Evolutionary conservation across 2,113 vertebrate genomes (phyloP), one percentile per base, ranked within the genome.

Genomic region (Eubucco bourcierii): DNA sequence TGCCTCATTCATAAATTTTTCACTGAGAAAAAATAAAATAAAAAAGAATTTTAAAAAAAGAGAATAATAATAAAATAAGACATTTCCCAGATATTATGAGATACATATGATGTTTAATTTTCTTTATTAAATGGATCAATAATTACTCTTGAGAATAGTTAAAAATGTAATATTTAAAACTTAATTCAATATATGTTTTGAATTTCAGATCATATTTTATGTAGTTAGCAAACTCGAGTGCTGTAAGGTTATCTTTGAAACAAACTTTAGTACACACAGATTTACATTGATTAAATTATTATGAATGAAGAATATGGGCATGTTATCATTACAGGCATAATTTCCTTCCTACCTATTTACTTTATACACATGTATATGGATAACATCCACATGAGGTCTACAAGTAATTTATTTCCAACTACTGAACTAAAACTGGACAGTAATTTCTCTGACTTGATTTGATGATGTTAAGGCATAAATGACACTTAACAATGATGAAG

Each of bases 371-470:
- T 88, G 28, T 63, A 71, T 13, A 88, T 63, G 78, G 77, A 95
- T 92, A 96, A 95, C 89, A 96, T 97, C 91, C 81, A 76, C 73
- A 93, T 88, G 94, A 97, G 86, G 94, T 67, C 60, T 80, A 58
- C 37, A 90, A 87, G 74, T 90, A 94, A 96, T 97, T 93, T 97
- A 96, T 95, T 97, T 97, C 52, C 39, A 96, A n/a, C n/a, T 47
- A 76, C 63, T 95, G 71, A 94, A 92, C 61, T 95, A 90, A 97
- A 96, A 95, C 86, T 82, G 79, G 84, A 78, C 65, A 93, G 87
- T 95, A 95, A 96, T 97, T 97, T 97, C 80, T 93, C 61, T 84
- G 80, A 93, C 59, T 94, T 96, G 44, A 46, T 46, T 84, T 96
- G 91, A 95, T 89, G 28, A 46, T 95, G 47, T 39, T 80, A 94